Conservation (phyloP, 2,113 vertebrate genomes). For the Tringa solitaria region DNA sequence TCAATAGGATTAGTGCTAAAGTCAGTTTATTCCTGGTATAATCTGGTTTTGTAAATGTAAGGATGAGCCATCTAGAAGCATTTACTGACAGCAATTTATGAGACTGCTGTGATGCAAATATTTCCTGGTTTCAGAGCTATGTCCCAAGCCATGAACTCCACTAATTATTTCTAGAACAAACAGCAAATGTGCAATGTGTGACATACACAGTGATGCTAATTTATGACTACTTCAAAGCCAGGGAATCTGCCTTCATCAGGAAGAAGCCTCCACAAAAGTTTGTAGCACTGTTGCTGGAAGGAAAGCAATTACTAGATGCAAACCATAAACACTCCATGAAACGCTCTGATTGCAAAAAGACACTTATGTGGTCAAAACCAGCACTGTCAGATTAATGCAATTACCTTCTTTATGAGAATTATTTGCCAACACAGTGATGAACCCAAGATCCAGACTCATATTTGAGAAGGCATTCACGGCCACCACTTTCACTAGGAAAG, state of each 20-base stretch:
- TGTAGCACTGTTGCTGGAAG: background rate
- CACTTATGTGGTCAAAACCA: background rate
- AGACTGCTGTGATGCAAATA: background rate
- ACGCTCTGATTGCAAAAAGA: background rate
- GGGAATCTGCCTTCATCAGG: background rate
- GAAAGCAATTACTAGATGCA: constrained; percentile 1
- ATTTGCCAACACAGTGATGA: constrained; percentile 72
- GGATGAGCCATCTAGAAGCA: background rate
- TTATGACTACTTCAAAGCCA: constrained; percentile 32
- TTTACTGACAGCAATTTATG: background rate
- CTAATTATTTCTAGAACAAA: constrained; percentile 18
- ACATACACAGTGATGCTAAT: background rate
- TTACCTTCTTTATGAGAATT: constrained; percentile 35
- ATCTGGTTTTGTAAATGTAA: background rate
- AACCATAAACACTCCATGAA: background rate
- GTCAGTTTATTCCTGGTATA: background rate
- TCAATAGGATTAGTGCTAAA: background rate
- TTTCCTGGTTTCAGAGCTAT: constrained; percentile 10
- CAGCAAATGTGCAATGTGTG: background rate
- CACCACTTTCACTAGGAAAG: constrained; percentile 74
- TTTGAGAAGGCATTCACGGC: constrained; percentile 81
- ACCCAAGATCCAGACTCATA: constrained; percentile 76
- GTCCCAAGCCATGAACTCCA: background rate
- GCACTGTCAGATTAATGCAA: background rate
- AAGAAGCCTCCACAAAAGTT: background rate